phyloP scores from a whole-genome alignment of 2,113 vertebrate genomes.

The Dolichotis patagonum region DNA sequence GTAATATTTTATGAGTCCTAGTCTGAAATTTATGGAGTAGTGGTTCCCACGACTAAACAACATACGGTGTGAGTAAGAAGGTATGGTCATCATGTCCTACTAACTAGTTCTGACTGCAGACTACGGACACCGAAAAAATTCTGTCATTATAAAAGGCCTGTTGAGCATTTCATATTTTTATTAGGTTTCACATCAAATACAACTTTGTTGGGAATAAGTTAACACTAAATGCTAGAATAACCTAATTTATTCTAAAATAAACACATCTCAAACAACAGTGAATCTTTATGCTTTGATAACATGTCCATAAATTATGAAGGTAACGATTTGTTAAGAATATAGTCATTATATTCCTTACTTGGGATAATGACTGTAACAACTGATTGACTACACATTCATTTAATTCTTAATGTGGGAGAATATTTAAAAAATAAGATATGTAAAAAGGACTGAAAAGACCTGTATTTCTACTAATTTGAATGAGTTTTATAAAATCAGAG shows the following conservation, averaged over 20 bases:
- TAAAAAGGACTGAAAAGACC: neutral
- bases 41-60: neutral
- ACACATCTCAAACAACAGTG: neutral
- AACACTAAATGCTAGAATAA: neutral
- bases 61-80: neutral
- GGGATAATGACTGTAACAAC: neutral
- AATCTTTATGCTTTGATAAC: neutral
- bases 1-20: neutral
- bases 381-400: neutral
- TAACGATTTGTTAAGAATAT: neutral
- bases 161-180: neutral
- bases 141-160: neutral
- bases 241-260: constrained; percentile 13
- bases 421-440: neutral
- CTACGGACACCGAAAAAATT: neutral
- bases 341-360: constrained; percentile 10
- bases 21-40: neutral
- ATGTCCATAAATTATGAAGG: neutral
- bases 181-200: constrained; percentile 9
- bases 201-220: neutral
- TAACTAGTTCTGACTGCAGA: neutral
- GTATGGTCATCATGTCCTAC: neutral
- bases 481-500: neutral
- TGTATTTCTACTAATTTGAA: constrained; percentile 15
- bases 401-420: neutral